These are phyloP conservation scores for Morone saxatilis DNA, from an alignment of 2,113 vertebrate species.

Conservation along the genomic window DNA sequence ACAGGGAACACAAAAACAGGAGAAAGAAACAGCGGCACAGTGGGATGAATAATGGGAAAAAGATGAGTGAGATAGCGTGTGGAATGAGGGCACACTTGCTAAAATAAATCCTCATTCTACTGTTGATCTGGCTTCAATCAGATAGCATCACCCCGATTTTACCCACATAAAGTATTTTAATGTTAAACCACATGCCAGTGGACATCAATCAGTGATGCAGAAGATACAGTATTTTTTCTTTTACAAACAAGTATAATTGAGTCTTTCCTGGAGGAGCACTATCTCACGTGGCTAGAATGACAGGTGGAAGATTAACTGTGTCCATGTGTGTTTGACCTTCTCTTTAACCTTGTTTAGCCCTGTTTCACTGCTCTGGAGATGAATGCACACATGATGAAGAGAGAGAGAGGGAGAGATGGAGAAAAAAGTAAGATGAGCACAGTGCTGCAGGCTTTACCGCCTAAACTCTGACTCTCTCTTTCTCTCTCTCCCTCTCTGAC, in stretches of 20 bases:
- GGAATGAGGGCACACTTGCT: slow-evolving; percentile 11
- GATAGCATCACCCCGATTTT: slow-evolving; percentile 21
- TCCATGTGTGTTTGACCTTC: slow-evolving; percentile 75
- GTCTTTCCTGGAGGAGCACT: slow-evolving; percentile 31
- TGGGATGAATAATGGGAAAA: slow-evolving; percentile 15
- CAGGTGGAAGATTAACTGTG: slow-evolving; percentile 65
- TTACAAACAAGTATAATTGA: slow-evolving; percentile 47
- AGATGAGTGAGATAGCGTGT: slow-evolving; percentile 12
- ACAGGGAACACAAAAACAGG: slow-evolving; percentile 24
- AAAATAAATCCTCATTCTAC: slow-evolving; percentile 46
- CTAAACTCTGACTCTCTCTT: slow-evolving; percentile 45
- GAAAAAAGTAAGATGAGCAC: slow-evolving; percentile 44
- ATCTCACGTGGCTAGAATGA: slow-evolving; percentile 50
- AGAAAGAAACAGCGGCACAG: not conserved
- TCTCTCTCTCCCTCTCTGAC: slow-evolving; percentile 58
- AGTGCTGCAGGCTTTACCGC: slow-evolving; percentile 62
- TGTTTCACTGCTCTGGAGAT: slow-evolving; percentile 51
- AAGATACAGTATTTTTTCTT: slow-evolving; percentile 28
- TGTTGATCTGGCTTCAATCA: slow-evolving; percentile 19
- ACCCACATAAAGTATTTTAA: slow-evolving; percentile 10
- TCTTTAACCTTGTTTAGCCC: slow-evolving; percentile 78
- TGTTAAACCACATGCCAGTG: slow-evolving; percentile 1
- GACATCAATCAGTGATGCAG: slow-evolving; percentile 12
- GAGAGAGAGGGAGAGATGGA: slow-evolving; percentile 19
- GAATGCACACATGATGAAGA: slow-evolving; percentile 38